Evolutionary conservation across 2,888 invertebrate species (phyloP).

Genomic region (Acleris sparsana): DNA sequence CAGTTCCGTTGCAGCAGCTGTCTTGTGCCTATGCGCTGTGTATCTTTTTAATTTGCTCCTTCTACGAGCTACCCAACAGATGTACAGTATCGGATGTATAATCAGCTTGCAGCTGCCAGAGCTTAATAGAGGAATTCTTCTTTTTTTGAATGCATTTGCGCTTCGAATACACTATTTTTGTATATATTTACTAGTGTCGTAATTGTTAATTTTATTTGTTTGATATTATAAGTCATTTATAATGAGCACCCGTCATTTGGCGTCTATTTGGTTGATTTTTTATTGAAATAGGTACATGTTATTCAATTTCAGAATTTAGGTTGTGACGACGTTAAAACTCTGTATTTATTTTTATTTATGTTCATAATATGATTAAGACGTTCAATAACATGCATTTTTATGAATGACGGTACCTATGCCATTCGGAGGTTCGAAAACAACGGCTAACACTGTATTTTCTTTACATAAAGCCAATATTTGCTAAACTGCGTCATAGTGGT

Average conservation of each 20-base stretch:
- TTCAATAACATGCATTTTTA: too few relatives aligned
- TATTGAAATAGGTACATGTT: too few relatives aligned
- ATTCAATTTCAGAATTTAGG: too few relatives aligned
- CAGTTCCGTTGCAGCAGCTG: constrained; percentile 22
- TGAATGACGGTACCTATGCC: too few relatives aligned
- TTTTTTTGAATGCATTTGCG: constrained; percentile 17
- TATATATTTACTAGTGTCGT: neutral
- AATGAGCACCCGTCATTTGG: too few relatives aligned
- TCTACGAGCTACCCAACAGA: constrained; percentile 29
- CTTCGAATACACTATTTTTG: constrained; percentile 9
- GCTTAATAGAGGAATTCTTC: constrained; percentile 18
- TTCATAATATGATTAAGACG: too few relatives aligned
- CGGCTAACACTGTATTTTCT: too few relatives aligned
- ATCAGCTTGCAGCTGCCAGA: constrained; percentile 22
- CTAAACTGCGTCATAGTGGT: constrained; percentile 52
- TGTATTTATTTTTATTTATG: too few relatives aligned
- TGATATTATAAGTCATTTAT: too few relatives aligned
- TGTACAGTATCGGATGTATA: constrained; percentile 32
- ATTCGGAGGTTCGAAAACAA: too few relatives aligned
- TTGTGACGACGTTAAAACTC: too few relatives aligned
- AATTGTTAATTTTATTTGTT: neutral
- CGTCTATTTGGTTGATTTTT: too few relatives aligned
- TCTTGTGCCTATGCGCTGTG: constrained; percentile 22
- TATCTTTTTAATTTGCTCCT: constrained; percentile 31
- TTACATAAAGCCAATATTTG: constrained; percentile 31